Base-by-base conservation (phyloP, 2,113 vertebrate genomes). In the Archocentrus centrarchus region DNA sequence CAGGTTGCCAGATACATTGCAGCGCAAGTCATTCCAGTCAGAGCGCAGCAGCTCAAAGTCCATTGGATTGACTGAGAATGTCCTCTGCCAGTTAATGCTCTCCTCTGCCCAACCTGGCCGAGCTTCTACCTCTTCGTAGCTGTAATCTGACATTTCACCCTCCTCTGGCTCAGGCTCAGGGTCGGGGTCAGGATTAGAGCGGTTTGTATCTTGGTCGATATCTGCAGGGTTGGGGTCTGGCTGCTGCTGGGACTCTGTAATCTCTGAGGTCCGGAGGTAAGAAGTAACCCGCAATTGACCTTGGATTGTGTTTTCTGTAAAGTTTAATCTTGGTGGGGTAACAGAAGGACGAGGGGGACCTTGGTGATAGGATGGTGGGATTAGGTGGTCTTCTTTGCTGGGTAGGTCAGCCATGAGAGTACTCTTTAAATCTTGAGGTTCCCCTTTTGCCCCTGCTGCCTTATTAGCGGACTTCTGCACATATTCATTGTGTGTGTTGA, bases 21-120 rank as follows among this genome's bases (percentile, higher is more conserved):
- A 99, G 88, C 97, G 97, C 75, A 99, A 96, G 93, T 99, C 98
- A 0, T 99, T 99, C 98, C 98, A 99, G 95, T 99, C 98, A 0
- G 98, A 99, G 81, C 98, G 97, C 93, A 99, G 95, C 64, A 98
- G 95, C 94, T 99, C 98, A 2, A 99, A 99, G 93, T 99, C 98
- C 95, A 99, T 94, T 0, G 97, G 95, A 82, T 98, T 97, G 80
- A 99, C 97, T 0, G 98, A 98, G 96, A 99, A 99, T 0, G 98
- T 99, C 82, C 98, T 96, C 93, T 98, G 98, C 98, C 98, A 99
- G 93, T 99, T 96, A 81, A 99, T 98, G 91, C 97, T 96, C 27
- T 98, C 98, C 93, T 99, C 98, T 0, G 95, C 97, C 98, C 98
- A 99, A 78, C 93, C 93, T 5, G 87, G 97, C 55, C 91, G 95